Evolutionary conservation across 2,113 vertebrate species (phyloP).

Genomic region (Connochaetes taurinus): DNA sequence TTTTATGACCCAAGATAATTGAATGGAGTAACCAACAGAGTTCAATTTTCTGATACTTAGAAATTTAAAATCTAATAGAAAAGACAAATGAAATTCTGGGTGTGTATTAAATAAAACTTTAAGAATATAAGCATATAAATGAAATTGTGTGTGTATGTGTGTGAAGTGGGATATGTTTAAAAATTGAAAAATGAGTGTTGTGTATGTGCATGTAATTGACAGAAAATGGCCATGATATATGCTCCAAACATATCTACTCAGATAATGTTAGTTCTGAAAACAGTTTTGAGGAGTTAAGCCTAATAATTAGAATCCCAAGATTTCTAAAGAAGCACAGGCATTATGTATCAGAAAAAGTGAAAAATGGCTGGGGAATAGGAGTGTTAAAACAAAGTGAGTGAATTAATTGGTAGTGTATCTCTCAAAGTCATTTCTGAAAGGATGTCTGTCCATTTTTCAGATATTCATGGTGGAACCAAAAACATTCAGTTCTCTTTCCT

Average conservation of each 20-base stretch:
- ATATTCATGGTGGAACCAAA: neutral
- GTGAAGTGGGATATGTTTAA: neutral
- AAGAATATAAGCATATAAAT: neutral
- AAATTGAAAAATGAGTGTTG: neutral
- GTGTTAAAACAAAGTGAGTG: neutral
- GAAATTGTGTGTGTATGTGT: neutral
- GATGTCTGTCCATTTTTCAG: neutral
- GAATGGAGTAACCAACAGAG: neutral
- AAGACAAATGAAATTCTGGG: neutral
- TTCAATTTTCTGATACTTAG: neutral
- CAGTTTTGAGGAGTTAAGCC: neutral
- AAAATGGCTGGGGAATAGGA: neutral
- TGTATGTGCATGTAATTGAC: neutral
- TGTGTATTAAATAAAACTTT: neutral
- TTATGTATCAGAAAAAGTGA: neutral
- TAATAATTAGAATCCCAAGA: neutral
- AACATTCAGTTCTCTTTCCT: neutral
- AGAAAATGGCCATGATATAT: neutral
- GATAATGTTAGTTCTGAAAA: neutral
- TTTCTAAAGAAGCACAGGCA: neutral
- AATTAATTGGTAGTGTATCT: neutral
- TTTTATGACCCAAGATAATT: neutral
- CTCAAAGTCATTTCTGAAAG: neutral
- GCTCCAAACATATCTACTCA: neutral
- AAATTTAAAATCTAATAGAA: constrained; percentile 2